Evolutionary conservation across 1,140 invertebrate genomes (phyloP), one percentile per base, ranked within the genome.

Genomic region (Matsumurasca onukii): DNA sequence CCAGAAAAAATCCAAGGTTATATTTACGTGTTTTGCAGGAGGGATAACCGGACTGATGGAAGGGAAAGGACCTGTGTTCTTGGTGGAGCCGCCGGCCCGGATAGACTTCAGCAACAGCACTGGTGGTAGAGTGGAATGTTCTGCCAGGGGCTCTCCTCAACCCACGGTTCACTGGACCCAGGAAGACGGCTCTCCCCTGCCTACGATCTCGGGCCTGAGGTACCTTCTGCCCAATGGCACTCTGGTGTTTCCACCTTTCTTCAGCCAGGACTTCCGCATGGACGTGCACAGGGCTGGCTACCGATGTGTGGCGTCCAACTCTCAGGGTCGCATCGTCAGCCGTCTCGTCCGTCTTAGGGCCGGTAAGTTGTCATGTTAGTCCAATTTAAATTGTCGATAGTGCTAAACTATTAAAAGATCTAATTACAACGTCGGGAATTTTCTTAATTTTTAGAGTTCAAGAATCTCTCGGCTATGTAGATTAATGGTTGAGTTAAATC

Each of bases 71-170:
- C 89, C 91, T 49, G 82, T 89, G 66, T 87, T 91, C 81, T 79
- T 88, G 57, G 84, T 86, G 69, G 91, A 94, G 78, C 92, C 92
- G 29, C 88, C 90, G 64, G 88, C 89, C 74, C 86, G 87, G 70
- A 85, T 94, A 48, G 91, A 93, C 76, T 94, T 94, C 81, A 89
- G 91, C 72, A 94, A 94, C 82, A 89, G 90, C 79, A 88, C 88
- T 17, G 91, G 91, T 3, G 85, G 86, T 15, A 84, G 87, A 73
- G 85, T 94, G 72, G 91, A 91, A 78, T 95, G 93, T 75, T 85
- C 87, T 48, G 90, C 90, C 3, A 86, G 88, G 73, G 92, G 92
- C 52, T 88, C 87, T 77, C 92, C 92, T 51, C 81, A 86, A 73
- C 89, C 89, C 3, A 70, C 87, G 78, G 80, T 92, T 74, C 87